phyloP scores from a whole-genome alignment of 2,888 invertebrate genomes.

The Eupithecia abbreviata region DNA sequence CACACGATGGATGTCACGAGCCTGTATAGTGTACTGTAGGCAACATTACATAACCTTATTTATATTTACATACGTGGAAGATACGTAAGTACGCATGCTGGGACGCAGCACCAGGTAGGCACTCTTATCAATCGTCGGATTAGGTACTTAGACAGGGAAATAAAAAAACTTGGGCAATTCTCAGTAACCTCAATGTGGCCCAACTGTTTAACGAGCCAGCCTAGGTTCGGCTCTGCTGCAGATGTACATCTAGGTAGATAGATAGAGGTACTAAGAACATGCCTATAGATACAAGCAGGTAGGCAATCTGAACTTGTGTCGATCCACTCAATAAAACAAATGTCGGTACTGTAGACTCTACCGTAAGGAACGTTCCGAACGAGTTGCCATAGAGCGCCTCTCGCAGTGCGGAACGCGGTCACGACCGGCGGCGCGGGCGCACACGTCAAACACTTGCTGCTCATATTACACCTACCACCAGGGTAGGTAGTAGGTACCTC shows the following conservation, averaged over 20 bases:
- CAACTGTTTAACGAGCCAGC: neutral
- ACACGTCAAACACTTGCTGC: conserved; percentile 8
- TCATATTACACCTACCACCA: neutral
- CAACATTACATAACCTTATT: too few species aligned
- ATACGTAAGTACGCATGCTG: too few species aligned
- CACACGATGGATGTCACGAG: too few species aligned
- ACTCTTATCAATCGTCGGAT: too few species aligned
- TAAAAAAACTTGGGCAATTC: neutral
- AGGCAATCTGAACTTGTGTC: conserved; percentile 6
- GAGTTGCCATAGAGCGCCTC: conserved; percentile 38
- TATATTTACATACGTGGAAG: too few species aligned
- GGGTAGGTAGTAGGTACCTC: neutral
- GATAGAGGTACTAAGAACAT: neutral
- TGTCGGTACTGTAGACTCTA: conserved; percentile 23
- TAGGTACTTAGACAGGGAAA: neutral
- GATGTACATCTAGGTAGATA: neutral
- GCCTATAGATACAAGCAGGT: neutral
- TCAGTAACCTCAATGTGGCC: neutral
- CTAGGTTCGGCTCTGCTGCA: conserved; percentile 11
- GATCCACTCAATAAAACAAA: conserved; percentile 20
- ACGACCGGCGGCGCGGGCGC: conserved; percentile 18
- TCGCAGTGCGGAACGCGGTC: conserved; percentile 43
- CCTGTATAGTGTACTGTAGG: too few species aligned
- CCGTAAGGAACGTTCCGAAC: conserved; percentile 40
- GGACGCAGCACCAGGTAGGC: too few species aligned